Base-by-base conservation (phyloP, 1,140 invertebrate species). In the Saxidomus purpurata region DNA sequence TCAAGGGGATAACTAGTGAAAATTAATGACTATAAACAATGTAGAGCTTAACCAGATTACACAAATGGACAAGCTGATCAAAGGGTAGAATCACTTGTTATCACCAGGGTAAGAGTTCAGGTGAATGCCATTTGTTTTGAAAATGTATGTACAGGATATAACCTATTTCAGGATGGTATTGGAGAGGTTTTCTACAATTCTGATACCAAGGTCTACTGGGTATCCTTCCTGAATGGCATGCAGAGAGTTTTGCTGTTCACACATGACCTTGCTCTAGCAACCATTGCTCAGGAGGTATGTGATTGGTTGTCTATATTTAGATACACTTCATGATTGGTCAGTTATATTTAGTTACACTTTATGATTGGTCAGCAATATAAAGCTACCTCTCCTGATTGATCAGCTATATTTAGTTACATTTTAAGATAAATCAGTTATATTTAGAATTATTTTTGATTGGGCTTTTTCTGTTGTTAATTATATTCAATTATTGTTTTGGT, bases 241-340 rank as follows among this genome's bases (percentile, higher is more conserved):
- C 99, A 99, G 95, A 96, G 99, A 87, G 97, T 99, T 43, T 94
- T 99, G 4, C 95, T 99, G 8, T 98, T 99, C 94, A 99, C 98
- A 0, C 96, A 97, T 3, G 97, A 98, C 94, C 93, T 97, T 13
- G 95, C 96, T 63, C 96, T 99, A 22, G 98, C 98, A 0, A 97
- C 97, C 90, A 97, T 97, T 83, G 98, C 98, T 11, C 97, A 98
- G 94, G 93, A 95, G 94, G 95, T 95, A 85, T 31, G 61, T 67
- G 61, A 59, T 90, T 67, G 17, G 38, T 19, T 13, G 31, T 15
- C 8, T 67, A 67, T 67, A 22, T 67, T 22, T 67, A 31, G 61
- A 4, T 52, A 9, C 61, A 31, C n/a, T 67, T 3, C 38, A 25
- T 59, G 55, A 59, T 59, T 59, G 17, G 55, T 22, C 19, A 22